These are phyloP conservation scores for Loris lydekkerianus DNA, from an alignment of 2,797 vertebrate species.

Conservation along the genomic window DNA sequence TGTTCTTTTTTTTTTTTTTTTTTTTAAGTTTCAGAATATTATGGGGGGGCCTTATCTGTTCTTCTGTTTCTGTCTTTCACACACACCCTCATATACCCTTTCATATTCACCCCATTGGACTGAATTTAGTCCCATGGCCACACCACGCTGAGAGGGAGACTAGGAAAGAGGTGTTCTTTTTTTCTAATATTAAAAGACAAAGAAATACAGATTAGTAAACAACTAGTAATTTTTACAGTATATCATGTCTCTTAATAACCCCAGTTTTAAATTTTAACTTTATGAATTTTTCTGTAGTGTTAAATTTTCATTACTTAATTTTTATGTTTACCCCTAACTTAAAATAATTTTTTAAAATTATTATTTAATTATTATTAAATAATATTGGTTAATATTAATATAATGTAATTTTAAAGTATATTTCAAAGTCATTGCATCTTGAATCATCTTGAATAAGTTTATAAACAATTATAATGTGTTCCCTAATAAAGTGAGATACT, in stretches of 20 bases:
- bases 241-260: conserved; percentile 10
- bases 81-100: not conserved
- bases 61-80: conserved; percentile 16
- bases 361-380: too few relatives aligned
- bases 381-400: not conserved
- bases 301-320: conserved; percentile 51
- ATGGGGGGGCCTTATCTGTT: not conserved
- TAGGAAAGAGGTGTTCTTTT: not conserved
- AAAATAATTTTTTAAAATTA: not conserved
- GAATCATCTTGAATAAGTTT: conserved; percentile 3
- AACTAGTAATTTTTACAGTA: not conserved
- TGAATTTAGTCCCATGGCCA: conserved; percentile 15
- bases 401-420: conserved; percentile 40
- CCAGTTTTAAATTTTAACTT: not conserved
- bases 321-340: not conserved
- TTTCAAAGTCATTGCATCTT: not conserved
- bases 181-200: not conserved
- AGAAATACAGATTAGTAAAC: not conserved
- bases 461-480: conserved; percentile 27
- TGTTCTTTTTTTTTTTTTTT: too few relatives aligned
- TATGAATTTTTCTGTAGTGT: conserved; percentile 9
- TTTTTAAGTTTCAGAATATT: too few relatives aligned
- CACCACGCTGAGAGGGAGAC: not conserved
- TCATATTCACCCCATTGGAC: not conserved
- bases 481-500: not conserved